Percentiles rank a stretch among this genome's conserved stretches.
These are phyloP conservation scores for Potamarius usumacintae DNA, from an alignment of 2,113 vertebrate genomes.

Conservation along the genomic window DNA sequence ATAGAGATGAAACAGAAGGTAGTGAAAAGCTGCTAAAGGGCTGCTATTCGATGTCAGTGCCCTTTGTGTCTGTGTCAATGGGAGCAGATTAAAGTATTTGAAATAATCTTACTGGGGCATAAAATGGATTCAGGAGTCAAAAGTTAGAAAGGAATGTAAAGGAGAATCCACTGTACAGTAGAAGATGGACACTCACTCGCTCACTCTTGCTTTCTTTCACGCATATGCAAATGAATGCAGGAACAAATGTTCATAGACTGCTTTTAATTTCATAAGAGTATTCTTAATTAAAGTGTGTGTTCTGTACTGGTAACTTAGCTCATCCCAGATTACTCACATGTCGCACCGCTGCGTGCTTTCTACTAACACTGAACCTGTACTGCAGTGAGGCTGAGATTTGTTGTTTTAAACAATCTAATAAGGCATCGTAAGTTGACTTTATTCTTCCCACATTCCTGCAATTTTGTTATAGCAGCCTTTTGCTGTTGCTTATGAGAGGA, in stretches of 20 bases:
- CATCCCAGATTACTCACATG: neutral
- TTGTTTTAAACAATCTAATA: constrained; percentile 78
- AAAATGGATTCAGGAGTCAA: constrained; percentile 34
- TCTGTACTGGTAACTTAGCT: neutral
- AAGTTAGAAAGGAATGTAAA: constrained; percentile 25
- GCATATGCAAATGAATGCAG: neutral
- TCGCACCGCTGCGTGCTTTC: neutral
- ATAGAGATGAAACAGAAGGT: constrained; percentile 48
- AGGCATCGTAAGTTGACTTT: constrained; percentile 67
- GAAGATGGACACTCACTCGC: neutral
- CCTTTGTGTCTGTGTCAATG: constrained; percentile 88
- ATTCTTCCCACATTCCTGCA: constrained; percentile 71
- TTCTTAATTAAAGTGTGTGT: constrained; percentile 20
- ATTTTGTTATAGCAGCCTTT: constrained; percentile 75
- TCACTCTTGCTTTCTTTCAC: neutral
- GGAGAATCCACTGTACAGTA: neutral
- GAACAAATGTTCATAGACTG: neutral
- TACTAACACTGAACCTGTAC: constrained; percentile 36
- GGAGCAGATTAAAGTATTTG: constrained; percentile 77
- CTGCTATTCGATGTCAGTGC: constrained; percentile 84
- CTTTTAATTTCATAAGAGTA: neutral
- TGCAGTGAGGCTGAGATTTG: constrained; percentile 65
- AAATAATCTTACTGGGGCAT: constrained; percentile 86
- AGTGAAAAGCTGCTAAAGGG: constrained; percentile 41
- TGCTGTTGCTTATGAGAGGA: constrained; percentile 86